Evolutionary conservation across 2,113 vertebrate species (phyloP).

Genomic region (Miniopterus natalensis): DNA sequence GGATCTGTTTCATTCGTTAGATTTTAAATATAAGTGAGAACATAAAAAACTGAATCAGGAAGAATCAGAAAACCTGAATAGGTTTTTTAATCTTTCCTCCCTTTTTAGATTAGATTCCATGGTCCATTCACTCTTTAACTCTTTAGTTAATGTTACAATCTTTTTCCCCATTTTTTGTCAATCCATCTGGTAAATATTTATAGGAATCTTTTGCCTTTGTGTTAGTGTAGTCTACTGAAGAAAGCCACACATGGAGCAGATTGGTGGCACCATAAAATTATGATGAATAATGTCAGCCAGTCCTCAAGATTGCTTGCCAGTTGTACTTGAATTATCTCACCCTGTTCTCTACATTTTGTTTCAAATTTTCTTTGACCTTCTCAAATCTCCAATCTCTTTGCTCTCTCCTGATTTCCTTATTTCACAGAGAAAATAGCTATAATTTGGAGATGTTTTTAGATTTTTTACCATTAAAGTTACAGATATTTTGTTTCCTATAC

Average conservation of each 20-base stretch:
- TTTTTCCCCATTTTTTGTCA: background rate
- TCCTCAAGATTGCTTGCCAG: background rate
- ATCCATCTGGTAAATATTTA: background rate
- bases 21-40: too few relatives aligned
- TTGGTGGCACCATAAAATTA: conserved; percentile 18
- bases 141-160: background rate
- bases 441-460: conserved; percentile 23
- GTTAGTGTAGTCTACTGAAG: background rate
- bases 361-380: background rate
- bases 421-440: background rate
- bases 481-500: conserved; percentile 18
- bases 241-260: background rate
- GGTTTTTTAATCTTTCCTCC: background rate
- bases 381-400: conserved; percentile 32
- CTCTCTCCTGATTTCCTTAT: background rate
- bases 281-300: background rate
- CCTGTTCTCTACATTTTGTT: background rate
- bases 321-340: background rate
- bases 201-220: background rate
- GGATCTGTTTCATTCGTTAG: too few relatives aligned
- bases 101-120: background rate
- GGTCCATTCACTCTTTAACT: background rate
- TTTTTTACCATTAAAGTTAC: conserved; percentile 44
- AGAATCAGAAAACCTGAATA: too few relatives aligned
- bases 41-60: too few relatives aligned